Evolutionary conservation across 2,797 vertebrate species (phyloP), one percentile per base, ranked within the genome.

Genomic region (Zenarchopterus dispar): DNA sequence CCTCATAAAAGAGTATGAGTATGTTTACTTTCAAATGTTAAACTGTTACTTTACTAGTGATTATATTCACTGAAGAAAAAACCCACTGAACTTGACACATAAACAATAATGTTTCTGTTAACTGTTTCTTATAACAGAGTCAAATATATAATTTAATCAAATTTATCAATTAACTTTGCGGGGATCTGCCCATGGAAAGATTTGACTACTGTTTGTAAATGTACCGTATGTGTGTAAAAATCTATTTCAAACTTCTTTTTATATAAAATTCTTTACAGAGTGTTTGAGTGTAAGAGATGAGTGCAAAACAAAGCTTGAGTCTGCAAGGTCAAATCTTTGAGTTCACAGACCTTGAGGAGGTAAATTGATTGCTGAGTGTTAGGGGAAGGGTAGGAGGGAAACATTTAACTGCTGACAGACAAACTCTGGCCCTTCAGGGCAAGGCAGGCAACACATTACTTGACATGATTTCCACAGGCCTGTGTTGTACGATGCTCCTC

Each of bases 361-460:
- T 86, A 90, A 91, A 91, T 90, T 93, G 90, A 91, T 92, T 92
- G 89, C 85, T 81, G 88, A 77, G 85, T 84, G 85, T 87, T 84
- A 59, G 73, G 82, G 77, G 88, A 83, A 81, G 81, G 81, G 84
- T 61, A 66, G 75, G 75, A 76, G 75, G 87, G 62, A 81, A 84
- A 79, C 87, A 86, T 90, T 89, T 92, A 92, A 92, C 87, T 90
- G 89, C 88, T 90, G 89, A 91, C 91, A 91, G 87, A 91, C 84
- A 85, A 86, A 91, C 86, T 89, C 84, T 75, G 86, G 85, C 72
- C 86, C 91, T 92, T 84, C 88, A 91, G 90, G 86, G 86, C 78
- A 88, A 78, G 72, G 55, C 59, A 82, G 77, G 75, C 75, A 86
- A 75, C 75, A 77, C 78, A 75, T 82, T 83, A 81, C 81, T 88